phyloP scores from a whole-genome alignment of 2,888 invertebrate species.

The Eupithecia subfuscata region DNA sequence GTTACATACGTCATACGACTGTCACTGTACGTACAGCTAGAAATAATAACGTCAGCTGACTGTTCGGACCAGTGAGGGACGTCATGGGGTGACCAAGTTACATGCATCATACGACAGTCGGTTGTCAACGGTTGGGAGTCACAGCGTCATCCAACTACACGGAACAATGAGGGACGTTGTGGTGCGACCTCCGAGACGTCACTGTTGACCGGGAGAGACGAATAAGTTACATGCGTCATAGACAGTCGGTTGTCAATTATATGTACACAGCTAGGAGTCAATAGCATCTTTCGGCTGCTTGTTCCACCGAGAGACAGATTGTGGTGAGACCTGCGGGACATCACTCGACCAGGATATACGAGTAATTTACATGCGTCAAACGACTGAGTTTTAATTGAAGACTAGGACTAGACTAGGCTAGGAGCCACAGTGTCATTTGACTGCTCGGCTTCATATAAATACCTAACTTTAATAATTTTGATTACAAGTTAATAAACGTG shows the following conservation, averaged over 20 bases:
- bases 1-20: no score
- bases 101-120: no score
- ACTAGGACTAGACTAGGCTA: no score
- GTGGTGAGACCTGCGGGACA: slow-evolving; percentile 86
- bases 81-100: no score
- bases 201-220: slow-evolving; percentile 85
- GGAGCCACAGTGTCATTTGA: background rate
- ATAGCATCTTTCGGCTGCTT: slow-evolving; percentile 85
- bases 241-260: background rate
- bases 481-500: background rate
- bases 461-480: background rate
- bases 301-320: slow-evolving; percentile 67
- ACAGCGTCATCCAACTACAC: slow-evolving; percentile 84
- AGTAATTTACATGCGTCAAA: slow-evolving; percentile 70
- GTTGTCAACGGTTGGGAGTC: slow-evolving; percentile 84
- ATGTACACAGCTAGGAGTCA: slow-evolving; percentile 81
- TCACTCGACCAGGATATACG: slow-evolving; percentile 85
- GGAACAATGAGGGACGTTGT: slow-evolving; percentile 87
- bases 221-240: slow-evolving; percentile 69
- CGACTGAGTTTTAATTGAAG: background rate
- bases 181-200: slow-evolving; percentile 76
- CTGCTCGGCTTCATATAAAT: slow-evolving; percentile 48
- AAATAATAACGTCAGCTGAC: no score
- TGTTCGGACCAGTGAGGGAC: no score
- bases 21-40: no score